These are phyloP conservation scores for Montifringilla adamsi DNA, from an alignment of 2,113 vertebrate genomes.

Conservation along the genomic window DNA sequence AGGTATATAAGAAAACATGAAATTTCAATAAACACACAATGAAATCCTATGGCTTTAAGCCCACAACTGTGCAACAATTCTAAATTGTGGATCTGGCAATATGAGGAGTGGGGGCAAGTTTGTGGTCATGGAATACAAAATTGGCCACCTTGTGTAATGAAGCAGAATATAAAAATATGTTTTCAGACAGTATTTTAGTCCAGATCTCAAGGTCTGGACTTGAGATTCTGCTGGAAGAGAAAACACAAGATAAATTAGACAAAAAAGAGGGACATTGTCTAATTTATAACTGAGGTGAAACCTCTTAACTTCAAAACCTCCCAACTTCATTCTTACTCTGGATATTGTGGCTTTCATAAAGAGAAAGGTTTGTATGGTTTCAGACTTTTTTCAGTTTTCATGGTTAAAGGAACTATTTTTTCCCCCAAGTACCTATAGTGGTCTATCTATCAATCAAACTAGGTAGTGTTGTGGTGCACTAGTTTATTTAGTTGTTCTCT, in stretches of 20 bases:
- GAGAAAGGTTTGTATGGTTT: background rate
- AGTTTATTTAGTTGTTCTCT: no score
- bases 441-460: background rate
- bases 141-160: background rate
- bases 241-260: background rate
- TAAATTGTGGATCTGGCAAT: background rate
- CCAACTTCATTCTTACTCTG: background rate
- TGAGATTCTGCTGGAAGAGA: background rate
- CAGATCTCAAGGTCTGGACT: background rate
- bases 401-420: background rate
- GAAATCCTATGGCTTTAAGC: background rate
- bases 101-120: background rate
- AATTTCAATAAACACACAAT: background rate
- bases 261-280: background rate
- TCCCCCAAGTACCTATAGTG: background rate
- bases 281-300: background rate
- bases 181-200: background rate
- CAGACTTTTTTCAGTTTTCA: background rate
- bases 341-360: background rate
- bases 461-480: no score
- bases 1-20: background rate
- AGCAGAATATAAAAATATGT: background rate
- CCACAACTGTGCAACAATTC: background rate
- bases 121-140: background rate
- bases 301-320: background rate